A percentile compares a stretch with the other conserved stretches of the same genome.
phyloP scores from a whole-genome alignment of 2,888 invertebrate genomes.

The Cordilura impudica region DNA sequence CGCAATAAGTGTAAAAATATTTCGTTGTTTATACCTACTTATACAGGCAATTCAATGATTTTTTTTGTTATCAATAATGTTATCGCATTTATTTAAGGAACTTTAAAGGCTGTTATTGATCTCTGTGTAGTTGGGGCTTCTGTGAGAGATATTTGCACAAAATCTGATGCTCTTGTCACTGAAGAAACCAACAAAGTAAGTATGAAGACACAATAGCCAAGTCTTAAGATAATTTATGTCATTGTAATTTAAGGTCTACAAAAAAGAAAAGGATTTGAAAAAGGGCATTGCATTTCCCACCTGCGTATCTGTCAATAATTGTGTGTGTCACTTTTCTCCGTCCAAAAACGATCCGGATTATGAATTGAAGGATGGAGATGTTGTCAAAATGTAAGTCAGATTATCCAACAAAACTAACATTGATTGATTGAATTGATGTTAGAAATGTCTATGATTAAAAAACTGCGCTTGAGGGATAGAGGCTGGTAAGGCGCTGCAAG shows the following conservation, averaged over 20 bases:
- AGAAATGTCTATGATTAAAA: constrained; percentile 76
- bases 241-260: constrained; percentile 81
- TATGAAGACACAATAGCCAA: background rate
- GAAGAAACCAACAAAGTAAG: constrained; percentile 95
- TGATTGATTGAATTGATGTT: background rate
- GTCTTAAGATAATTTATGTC: too few species aligned
- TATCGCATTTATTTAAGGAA: constrained; percentile 81
- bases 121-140: constrained; percentile 93
- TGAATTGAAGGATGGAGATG: constrained; percentile 91
- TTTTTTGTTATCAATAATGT: background rate
- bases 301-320: constrained; percentile 98
- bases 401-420: background rate
- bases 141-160: constrained; percentile 93
- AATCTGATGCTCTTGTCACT: constrained; percentile 90
- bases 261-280: constrained; percentile 98
- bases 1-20: background rate
- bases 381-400: constrained; percentile 96
- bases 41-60: background rate
- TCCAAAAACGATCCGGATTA: constrained; percentile 94
- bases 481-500: constrained; percentile 50
- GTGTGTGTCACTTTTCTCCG: constrained; percentile 99
- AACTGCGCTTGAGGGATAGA: constrained; percentile 74
- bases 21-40: background rate
- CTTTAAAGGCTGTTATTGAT: constrained; percentile 91
- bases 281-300: constrained; percentile 99